These are phyloP conservation scores for Taxidea taxus DNA, from an alignment of 2,113 vertebrate genomes.

Conservation along the genomic window DNA sequence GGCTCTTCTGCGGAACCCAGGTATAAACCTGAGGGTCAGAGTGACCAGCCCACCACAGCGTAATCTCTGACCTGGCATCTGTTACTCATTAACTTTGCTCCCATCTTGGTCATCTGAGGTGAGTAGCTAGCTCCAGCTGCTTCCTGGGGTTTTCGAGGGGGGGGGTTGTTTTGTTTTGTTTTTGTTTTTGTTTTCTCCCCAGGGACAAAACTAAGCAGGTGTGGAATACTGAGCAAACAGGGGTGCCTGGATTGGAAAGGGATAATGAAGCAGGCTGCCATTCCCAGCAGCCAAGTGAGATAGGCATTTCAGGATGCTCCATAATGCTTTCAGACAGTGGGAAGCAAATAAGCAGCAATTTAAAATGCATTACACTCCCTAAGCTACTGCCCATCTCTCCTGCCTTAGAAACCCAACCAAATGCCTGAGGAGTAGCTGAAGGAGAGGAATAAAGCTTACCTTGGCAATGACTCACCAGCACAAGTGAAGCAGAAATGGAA, in stretches of 20 bases:
- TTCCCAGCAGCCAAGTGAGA: background rate
- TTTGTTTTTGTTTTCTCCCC: background rate
- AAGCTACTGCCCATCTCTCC: fast-evolving
- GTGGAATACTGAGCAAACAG: background rate
- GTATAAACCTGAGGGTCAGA: background rate
- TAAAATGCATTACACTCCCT: fast-evolving
- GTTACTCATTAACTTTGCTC: background rate
- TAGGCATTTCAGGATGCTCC: background rate
- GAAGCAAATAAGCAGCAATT: background rate
- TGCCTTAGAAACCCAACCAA: background rate
- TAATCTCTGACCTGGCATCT: background rate
- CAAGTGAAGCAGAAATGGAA: background rate
- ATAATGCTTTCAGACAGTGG: background rate
- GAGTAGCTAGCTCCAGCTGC: background rate
- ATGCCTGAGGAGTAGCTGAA: background rate
- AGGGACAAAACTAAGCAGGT: background rate
- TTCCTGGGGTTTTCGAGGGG: background rate
- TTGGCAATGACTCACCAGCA: background rate
- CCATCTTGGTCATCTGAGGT: background rate
- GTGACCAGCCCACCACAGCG: background rate
- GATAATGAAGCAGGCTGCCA: background rate
- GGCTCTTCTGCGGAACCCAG: background rate
- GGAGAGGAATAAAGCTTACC: background rate
- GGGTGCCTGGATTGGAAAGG: background rate
- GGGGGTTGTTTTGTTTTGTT: no score